Base-by-base conservation (phyloP, 2,113 vertebrate species). In the Glaucidium brasilianum region DNA sequence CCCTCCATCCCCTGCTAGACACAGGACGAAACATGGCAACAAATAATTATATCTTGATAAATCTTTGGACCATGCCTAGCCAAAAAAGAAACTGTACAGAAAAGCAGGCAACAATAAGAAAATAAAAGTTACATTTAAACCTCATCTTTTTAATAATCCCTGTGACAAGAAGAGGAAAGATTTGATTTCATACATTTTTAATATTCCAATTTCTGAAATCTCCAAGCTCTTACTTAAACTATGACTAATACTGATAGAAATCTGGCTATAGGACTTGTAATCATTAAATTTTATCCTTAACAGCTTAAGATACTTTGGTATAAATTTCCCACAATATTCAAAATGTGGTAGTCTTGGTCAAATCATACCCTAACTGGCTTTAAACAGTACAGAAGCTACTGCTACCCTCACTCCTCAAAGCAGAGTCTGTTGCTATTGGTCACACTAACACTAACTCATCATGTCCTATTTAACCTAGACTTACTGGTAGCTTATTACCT, bases 321-420 rank as follows among this genome's bases (percentile, higher is more conserved):
- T 66, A 89, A 90, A 97, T 93, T 96, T 94, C 80, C 74, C 85
- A 58, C 27, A 50, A 19, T 67, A 92, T 91, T 95, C 92, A 76
- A 95, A 90, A 82, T 87, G 58, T 74, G 75, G 37, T 67, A 89
- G 52, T 29, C 60, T 85, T 82, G 85, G 56, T 91, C 47, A 87
- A 41, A 78, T 81, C n/a, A 10, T 12, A 32, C 15, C 26, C 37
- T 63, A 14, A 3, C 15, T 90, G 68, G 11, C 39, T 76, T 86
- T 74, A 84, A 89, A 58, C 10, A 16, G 5, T 11, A 39, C 16
- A 78, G n/a, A 50, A 80, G 32, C 19, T 21, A 5, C n/a, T 80
- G n/a, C 3, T 85, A 63, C 8, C 21, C 41, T 79, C 75, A 41
- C 29, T 30, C 17, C n/a, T 59, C 55, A 26, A 15, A 69, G 59